phyloP scores from a whole-genome alignment of 2,797 vertebrate genomes.

The Distichodus sexfasciatus region DNA sequence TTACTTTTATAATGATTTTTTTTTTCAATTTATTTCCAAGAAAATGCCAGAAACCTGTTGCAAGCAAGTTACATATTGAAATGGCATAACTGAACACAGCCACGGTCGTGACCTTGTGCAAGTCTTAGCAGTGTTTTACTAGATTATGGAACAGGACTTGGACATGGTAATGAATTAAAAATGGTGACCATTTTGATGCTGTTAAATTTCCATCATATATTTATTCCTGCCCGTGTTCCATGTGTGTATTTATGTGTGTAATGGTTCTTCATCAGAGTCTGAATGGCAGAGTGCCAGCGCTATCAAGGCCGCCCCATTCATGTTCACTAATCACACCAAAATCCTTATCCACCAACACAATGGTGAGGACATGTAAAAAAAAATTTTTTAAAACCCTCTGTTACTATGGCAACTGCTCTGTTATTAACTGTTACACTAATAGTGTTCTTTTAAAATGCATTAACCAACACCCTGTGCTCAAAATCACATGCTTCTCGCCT shows the following conservation, averaged over 20 bases:
- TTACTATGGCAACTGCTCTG: conserved; percentile 3
- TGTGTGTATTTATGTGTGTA: neutral
- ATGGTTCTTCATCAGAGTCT: neutral
- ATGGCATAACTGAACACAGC: neutral
- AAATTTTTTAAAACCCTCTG: neutral
- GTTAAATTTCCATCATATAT: neutral
- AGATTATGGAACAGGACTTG: neutral
- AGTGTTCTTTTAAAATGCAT: conserved; percentile 14
- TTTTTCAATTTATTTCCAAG: conserved; percentile 10
- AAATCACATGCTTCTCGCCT: no score
- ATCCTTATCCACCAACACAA: neutral
- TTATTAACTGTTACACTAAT: neutral
- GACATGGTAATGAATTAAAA: neutral
- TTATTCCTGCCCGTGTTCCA: neutral
- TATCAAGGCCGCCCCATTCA: conserved; percentile 7
- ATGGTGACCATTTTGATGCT: neutral
- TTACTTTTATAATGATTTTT: neutral
- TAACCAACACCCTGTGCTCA: conserved; percentile 16
- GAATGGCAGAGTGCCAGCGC: neutral
- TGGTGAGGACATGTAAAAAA: neutral
- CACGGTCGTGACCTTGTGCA: neutral
- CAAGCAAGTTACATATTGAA: neutral
- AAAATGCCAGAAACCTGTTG: neutral
- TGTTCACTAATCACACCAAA: neutral
- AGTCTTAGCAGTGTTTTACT: neutral